phyloP scores from a whole-genome alignment of 1,140 invertebrate species.

The Dolichoris vasculosae region DNA sequence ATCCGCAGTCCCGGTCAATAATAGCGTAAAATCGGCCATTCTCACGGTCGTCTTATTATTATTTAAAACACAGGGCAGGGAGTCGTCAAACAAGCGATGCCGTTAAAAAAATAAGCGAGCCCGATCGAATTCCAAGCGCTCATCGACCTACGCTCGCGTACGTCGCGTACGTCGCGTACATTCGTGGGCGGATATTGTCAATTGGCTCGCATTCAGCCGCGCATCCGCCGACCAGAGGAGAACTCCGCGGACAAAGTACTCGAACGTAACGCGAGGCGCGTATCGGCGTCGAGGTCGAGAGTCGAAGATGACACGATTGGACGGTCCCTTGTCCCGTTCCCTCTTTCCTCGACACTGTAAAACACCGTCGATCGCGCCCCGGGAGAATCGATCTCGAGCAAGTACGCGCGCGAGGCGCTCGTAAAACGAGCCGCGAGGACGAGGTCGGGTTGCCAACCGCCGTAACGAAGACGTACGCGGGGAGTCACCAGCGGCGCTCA shows the following conservation, averaged over 20 bases:
- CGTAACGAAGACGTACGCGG: background rate
- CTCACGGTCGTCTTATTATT: background rate
- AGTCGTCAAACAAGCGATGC: background rate
- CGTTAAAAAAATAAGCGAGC: background rate
- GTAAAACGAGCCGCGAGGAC: background rate
- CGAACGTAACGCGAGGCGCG: background rate
- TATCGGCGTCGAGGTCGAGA: background rate
- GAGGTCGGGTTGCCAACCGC: background rate
- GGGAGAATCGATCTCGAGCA: conserved; percentile 24
- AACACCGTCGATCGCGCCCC: background rate
- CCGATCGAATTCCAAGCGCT: background rate
- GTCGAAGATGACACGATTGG: background rate
- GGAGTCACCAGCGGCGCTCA: background rate
- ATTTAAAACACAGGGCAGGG: background rate
- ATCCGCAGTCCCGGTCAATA: background rate
- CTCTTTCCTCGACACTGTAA: background rate
- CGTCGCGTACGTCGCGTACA: background rate
- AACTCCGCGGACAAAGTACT: background rate
- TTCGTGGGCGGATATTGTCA: background rate
- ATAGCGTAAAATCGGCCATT: background rate
- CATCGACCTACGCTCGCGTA: background rate
- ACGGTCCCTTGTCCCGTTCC: background rate
- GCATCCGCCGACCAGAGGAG: background rate
- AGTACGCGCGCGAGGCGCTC: background rate
- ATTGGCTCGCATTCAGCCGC: background rate